These are phyloP conservation scores for Leptinotarsa peninsularis DNA, from an alignment of 2,888 invertebrate genomes.

Conservation along the genomic window DNA sequence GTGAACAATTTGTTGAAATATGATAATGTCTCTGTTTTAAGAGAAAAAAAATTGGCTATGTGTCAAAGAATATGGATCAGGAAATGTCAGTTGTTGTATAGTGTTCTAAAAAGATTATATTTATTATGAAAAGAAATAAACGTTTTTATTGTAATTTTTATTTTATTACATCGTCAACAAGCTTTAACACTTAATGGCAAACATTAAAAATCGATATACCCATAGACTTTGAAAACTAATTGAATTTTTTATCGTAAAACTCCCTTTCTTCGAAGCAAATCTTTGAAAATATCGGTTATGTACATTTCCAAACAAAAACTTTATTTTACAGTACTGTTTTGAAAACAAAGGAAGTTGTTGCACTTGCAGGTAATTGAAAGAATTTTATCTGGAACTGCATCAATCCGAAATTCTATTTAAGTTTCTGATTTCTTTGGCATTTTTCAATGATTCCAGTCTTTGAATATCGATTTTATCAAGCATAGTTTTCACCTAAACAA, in stretches of 20 bases:
- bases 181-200: constrained; percentile 58
- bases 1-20: constrained; percentile 40
- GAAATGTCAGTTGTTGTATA: not conserved
- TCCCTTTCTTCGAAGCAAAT: constrained; percentile 18
- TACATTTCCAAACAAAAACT: not conserved
- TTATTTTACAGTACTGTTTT: not conserved
- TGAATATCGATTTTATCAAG: constrained; percentile 28
- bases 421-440: constrained; percentile 19
- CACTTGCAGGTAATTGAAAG: not conserved
- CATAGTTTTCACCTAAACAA: constrained; percentile 30
- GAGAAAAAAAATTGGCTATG: no score
- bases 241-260: constrained; percentile 38
- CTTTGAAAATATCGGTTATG: not conserved
- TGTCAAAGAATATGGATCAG: not conserved
- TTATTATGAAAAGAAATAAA: constrained; percentile 26
- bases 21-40: not conserved
- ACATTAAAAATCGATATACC: constrained; percentile 51
- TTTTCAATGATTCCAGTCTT: constrained; percentile 44
- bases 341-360: not conserved
- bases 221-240: constrained; percentile 33
- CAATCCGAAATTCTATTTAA: not conserved
- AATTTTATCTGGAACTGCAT: not conserved
- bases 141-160: constrained; percentile 40
- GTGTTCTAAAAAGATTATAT: not conserved
- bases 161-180: constrained; percentile 58